Base-by-base conservation (phyloP, 2,113 vertebrate genomes). In the Esox niger region DNA sequence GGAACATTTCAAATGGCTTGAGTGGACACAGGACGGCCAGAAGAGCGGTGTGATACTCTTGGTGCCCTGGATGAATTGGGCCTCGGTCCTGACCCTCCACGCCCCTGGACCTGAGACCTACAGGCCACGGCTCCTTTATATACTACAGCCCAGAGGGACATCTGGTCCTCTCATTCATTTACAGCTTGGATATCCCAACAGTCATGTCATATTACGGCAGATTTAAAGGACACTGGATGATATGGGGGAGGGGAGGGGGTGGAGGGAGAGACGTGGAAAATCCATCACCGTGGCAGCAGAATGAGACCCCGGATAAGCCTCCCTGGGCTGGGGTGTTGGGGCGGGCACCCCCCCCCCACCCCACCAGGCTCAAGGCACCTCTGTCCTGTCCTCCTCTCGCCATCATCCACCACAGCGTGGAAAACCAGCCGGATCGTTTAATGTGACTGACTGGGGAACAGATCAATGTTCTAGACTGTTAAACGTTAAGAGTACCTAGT, bases 141-240 rank as follows among this genome's bases (percentile, higher is more conserved):
- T n/a, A 21, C 62, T 57, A 56, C 70, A 64, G 70, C 54, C 65
- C 49, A 26, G 9, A 64, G 63, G 47, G 81, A 71, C 75, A 77
- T 82, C 76, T 69, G 80, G 68, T 10, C 77, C 63, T 21, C 66
- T 77, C 69, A 23, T 68, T 71, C 78, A 76, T 86, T 84, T 77
- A 79, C 77, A 84, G 75, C 67, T 70, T 73, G 68, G 69, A 82
- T 78, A 80, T 84, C 76, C 73, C 84, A 63, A 32, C 69, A 84
- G 82, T 81, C n/a, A 86, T 87, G 79, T 83, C 88, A 77, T 81
- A 84, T 84, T 75, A 84, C 83, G 70, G 69, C 68, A 79, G 73
- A 81, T 78, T 87, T 82, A 82, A 86, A 83, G 78, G 80, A 85
- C 81, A 83, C 56, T 64, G 68, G 76, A 82, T 79, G 79, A 85